Evolutionary conservation across 2,888 invertebrate genomes (phyloP).

Genomic region (Odontothrips loti): DNA sequence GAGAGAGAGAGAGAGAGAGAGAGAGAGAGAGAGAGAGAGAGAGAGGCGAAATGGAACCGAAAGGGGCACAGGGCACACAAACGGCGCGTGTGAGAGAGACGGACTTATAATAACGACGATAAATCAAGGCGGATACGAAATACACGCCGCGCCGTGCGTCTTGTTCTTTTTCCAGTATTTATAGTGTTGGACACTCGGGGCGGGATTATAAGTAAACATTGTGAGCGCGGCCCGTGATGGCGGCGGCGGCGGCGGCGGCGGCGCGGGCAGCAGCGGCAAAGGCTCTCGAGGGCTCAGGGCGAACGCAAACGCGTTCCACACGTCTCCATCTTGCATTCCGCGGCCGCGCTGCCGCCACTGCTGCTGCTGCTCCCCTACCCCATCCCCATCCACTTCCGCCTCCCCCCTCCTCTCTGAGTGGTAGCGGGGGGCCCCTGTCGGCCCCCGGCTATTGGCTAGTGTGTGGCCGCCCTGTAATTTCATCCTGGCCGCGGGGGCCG

Average conservation of each 20-base stretch:
- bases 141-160: neutral
- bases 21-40: neutral
- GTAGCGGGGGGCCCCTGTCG: too few species aligned
- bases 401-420: neutral
- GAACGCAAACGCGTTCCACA: neutral
- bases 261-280: neutral
- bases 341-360: too few species aligned
- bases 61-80: too few species aligned
- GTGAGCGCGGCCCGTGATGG: neutral
- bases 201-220: conserved; percentile 25
- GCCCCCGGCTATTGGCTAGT: neutral
- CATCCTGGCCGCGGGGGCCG: neutral
- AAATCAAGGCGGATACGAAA: conserved; percentile 13
- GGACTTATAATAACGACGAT: neutral
- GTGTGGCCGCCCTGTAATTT: neutral
- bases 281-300: neutral
- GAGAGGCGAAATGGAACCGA: too few species aligned
- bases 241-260: neutral
- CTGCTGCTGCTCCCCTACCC: too few species aligned
- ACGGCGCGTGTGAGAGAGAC: too few species aligned
- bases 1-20: too few species aligned
- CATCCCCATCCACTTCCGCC: neutral
- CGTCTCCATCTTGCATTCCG: neutral
- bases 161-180: neutral
- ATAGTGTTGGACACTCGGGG: neutral